phyloP scores from a whole-genome alignment of 2,888 invertebrate species.

The Halictus ligatus region DNA sequence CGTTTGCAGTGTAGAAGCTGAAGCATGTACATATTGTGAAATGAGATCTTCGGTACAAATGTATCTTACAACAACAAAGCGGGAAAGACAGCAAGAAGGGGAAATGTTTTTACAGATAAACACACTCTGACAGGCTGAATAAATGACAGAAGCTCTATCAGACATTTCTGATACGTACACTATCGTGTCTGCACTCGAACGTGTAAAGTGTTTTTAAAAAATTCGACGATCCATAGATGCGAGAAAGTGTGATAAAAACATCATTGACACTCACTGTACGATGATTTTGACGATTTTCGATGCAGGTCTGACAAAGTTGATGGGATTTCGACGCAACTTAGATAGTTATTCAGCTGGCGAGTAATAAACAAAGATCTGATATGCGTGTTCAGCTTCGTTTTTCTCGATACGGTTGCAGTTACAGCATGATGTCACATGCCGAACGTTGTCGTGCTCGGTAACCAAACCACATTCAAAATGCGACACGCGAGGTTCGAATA shows the following conservation, averaged over 20 bases:
- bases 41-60: not conserved
- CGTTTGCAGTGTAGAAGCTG: not conserved
- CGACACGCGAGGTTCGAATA: constrained; percentile 10
- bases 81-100: not conserved
- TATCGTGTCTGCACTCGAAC: not conserved
- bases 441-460: constrained; percentile 5
- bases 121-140: not conserved
- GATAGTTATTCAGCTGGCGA: constrained; percentile 40
- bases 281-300: constrained; percentile 31
- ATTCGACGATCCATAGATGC: constrained; percentile 17
- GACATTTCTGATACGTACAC: not conserved
- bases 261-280: constrained; percentile 51
- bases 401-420: constrained; percentile 42
- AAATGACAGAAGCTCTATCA: not conserved
- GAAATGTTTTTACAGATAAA: not conserved
- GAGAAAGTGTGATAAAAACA: constrained; percentile 23
- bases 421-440: constrained; percentile 49
- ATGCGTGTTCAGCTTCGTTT: constrained; percentile 30
- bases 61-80: not conserved
- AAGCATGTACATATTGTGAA: not conserved
- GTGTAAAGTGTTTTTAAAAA: constrained; percentile 38
- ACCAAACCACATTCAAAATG: constrained; percentile 1
- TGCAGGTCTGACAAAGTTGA: constrained; percentile 19
- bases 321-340: constrained; percentile 35
- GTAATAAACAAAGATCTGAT: constrained; percentile 50